Base-by-base conservation (phyloP, 1,140 invertebrate species). In the Trichomalopsis sarcophagae region DNA sequence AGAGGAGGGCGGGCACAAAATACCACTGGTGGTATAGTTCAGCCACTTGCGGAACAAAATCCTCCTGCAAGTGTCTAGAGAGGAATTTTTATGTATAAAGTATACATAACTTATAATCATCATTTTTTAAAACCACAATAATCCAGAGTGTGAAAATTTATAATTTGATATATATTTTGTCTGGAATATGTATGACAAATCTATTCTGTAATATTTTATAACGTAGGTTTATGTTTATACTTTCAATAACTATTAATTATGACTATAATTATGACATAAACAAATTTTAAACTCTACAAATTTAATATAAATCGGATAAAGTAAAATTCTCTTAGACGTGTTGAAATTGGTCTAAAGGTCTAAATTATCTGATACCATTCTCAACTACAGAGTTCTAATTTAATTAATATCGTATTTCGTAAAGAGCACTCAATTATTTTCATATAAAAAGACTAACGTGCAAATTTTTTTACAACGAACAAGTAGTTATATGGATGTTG, bases 1-100 rank as follows among this genome's bases (percentile, higher is more conserved):
- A 92, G 94, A 81, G 93, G 94, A n/a, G 93, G 92, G 23, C 92
- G 94, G 90, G 92, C 92, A 90, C 93, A 94, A 89, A 94, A 94
- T 89, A 89, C 91, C 82, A 87, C 91, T 55, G 91, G 91, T 84
- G 90, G 87, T 85, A 89, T 89, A 81, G 88, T 92, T 82, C 91
- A 92, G 84, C 92, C 92, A 83, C 85, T 93, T 17, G 90, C 93
- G 1, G 93, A 94, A n/a, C 94, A 94, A 86, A 94, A 94, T 87
- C 93, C 93, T 81, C 92, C 93, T 44, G 87, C 91, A 76, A 91
- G 91, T 87, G 27, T 89, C 23, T 91, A 90, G 91, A 86, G 4
- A 50, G 14, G 33, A 71, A 78, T 36, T 74, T 84, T 80, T 84
- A 80, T 84, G 21, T 84, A 80, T 40, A 84, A 50, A 84, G 17